Evolutionary conservation across 2,888 invertebrate species (phyloP), one percentile per base, ranked within the genome.

Genomic region (Pasiphila rectangulata): DNA sequence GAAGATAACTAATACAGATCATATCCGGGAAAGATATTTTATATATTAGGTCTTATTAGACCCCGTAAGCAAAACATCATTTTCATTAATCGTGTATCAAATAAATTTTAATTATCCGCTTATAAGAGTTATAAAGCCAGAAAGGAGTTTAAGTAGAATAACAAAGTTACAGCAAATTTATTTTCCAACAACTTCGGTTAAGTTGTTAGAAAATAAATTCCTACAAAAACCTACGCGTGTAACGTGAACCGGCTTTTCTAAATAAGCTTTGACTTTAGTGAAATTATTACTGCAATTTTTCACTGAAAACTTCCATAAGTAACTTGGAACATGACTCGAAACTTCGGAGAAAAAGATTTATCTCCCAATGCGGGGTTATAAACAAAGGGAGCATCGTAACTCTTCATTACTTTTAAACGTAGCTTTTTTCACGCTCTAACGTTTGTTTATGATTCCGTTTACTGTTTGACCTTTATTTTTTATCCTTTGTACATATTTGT

Each of bases 261-360:
- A 29, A 29, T 34, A 20, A 35, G 30, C 41, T 41, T 6, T 5
- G 17, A 32, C 17, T 21, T 34, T 24, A 69, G 62, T 63, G 71
- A 79, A 84, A 83, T 80, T 79, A 83, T 83, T 79, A 75, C 78
- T 60, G 79, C 74, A 76, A 83, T 82, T 83, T 83, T 84, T 83
- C 81, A 82, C 72, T 77, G 67, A 71, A 76, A 81, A 82, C 74
- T 79, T 83, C 70, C 72, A 68, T 68, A 65, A 64, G 69, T 63
- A 69, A 73, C 69, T 76, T 72, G 56, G 63, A 75, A 72, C 69
- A 72, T 66, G 70, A 69, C 58, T 63, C 57, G 52, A 48, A 71
- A 65, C 58, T 70, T 70, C 50, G 47, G 46, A 59, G 64, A 69
- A 65, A 65, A 69, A 70, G 69, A 77, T 75, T 75, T 72, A 71